Percentiles rank a stretch among this genome's conserved stretches.
phyloP scores from a whole-genome alignment of 2,888 invertebrate species.

The Andrena bucephala region DNA sequence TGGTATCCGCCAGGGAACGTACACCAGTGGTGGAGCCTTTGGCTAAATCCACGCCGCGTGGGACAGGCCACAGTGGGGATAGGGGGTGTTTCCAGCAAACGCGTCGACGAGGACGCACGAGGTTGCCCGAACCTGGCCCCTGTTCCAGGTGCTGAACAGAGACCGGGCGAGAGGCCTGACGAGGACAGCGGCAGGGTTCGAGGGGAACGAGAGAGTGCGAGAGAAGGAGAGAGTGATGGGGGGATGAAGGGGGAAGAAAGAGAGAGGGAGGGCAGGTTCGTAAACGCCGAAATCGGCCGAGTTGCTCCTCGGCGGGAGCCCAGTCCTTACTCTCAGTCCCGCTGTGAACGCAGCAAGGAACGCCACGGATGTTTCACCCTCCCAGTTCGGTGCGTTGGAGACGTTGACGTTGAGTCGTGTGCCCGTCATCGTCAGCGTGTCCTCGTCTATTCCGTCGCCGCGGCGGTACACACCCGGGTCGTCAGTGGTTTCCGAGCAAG shows the following conservation, averaged over 20 bases:
- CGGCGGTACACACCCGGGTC: neutral
- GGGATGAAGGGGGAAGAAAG: neutral
- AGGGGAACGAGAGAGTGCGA: neutral
- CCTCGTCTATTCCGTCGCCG: neutral
- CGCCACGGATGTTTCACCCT: slow-evolving; percentile 74
- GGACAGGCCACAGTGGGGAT: slow-evolving; percentile 45
- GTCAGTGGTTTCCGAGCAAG: neutral
- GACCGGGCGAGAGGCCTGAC: neutral
- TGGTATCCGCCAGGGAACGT: slow-evolving; percentile 76
- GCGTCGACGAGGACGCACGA: slow-evolving; percentile 42
- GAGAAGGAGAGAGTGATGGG: neutral
- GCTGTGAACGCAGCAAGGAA: slow-evolving; percentile 85
- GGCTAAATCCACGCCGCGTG: slow-evolving; percentile 12
- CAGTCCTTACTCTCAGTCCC: slow-evolving; percentile 82
- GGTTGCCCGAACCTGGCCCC: slow-evolving; percentile 21
- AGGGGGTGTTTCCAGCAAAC: slow-evolving; percentile 36
- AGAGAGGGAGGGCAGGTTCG: slow-evolving; percentile 57
- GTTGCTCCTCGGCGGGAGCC: slow-evolving; percentile 83
- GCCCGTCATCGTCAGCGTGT: slow-evolving; percentile 28
- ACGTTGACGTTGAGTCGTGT: slow-evolving; percentile 51
- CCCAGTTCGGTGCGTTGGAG: slow-evolving; percentile 37
- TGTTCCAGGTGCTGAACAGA: neutral
- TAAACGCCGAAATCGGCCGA: slow-evolving; percentile 72
- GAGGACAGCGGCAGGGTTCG: neutral
- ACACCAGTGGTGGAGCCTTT: slow-evolving; percentile 60